Evolutionary conservation across 2,888 invertebrate genomes (phyloP).

Genomic region (Gastrophysa polygoni): DNA sequence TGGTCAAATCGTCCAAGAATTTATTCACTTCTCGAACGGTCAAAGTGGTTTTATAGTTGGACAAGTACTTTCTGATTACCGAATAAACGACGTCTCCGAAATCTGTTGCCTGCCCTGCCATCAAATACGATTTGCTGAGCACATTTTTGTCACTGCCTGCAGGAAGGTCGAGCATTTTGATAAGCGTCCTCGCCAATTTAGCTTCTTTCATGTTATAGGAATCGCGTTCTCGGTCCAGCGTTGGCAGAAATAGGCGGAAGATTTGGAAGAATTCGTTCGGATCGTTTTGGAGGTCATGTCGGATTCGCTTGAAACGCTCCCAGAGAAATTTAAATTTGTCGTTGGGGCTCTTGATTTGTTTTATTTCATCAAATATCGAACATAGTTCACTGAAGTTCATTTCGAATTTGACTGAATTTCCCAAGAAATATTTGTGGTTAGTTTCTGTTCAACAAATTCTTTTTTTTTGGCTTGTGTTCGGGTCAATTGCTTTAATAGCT

Average conservation of each 20-base stretch:
- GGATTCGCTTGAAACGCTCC: conserved; percentile 55
- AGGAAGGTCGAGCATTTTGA: conserved; percentile 77
- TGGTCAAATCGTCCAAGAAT: conserved; percentile 76
- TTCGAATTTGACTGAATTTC: conserved; percentile 2
- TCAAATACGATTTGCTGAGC: conserved; percentile 60
- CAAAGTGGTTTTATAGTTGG: conserved; percentile 58
- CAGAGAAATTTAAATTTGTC: conserved; percentile 53
- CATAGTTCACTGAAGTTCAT: conserved; percentile 65
- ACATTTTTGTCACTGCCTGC: conserved; percentile 65
- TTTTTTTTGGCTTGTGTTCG: neutral
- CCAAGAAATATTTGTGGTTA: neutral
- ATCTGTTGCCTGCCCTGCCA: conserved; percentile 64
- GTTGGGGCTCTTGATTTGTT: conserved; percentile 53
- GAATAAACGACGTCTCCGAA: conserved; percentile 81
- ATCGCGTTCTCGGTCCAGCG: conserved; percentile 77
- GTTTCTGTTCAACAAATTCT: neutral
- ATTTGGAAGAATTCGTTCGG: conserved; percentile 68
- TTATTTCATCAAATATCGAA: conserved; percentile 66
- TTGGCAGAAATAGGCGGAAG: conserved; percentile 79
- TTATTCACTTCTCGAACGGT: conserved; percentile 75
- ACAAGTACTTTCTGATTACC: conserved; percentile 67
- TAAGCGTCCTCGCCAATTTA: conserved; percentile 73
- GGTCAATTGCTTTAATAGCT: too few relatives aligned
- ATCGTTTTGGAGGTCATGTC: conserved; percentile 40
- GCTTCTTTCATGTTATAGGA: conserved; percentile 85